Evolutionary conservation across 1,140 invertebrate genomes (phyloP), one percentile per base, ranked within the genome.

Genomic region (Elysia chlorotica): DNA sequence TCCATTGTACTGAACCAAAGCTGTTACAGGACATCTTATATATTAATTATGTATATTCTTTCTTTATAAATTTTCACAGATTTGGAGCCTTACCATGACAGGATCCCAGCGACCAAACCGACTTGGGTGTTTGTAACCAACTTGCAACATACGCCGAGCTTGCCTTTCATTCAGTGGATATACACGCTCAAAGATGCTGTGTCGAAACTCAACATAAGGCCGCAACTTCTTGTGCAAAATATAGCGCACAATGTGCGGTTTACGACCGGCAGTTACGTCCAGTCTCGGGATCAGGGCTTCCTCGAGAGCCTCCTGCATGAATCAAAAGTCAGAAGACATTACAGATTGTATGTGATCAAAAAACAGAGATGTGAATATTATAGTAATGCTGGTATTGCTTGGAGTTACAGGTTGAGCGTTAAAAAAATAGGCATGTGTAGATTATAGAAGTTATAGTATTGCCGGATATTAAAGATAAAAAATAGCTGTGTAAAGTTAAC

Each of bases 41-140:
- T 48, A 14, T 48, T n/a, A 14, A 48, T 48, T 48, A 48, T n/a
- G 41, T 14, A 48, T 48, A 48, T 48, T 48, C n/a, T 48, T 48
- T 48, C 37, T 10, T 33, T 41, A 30, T 14, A 28, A 56, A 67
- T 48, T 33, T 21, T 41, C 14, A 54, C 28, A 68, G 1, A 38
- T 21, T 72, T 36, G 25, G 30, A 57, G 21, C 37, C 69, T 66
- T 74, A 87, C 87, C 75, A 80, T 79, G 3, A 88, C 85, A 37
- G 87, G 87, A 79, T 86, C 87, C 87, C 87, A 88, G 63, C 83
- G 74, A 19, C 86, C 86, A 80, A 88, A 88, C 71, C 85, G 72
- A 73, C 86, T 88, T 10, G 81, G 81, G 33, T 86, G 83, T 80
- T 87, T 88, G 75, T 87, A 88, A 1, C 87, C 87, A n/a, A 70